A percentile compares a stretch with the other conserved stretches of the same genome.
phyloP scores from a whole-genome alignment of 2,113 vertebrate genomes.

The Reinhardtius hippoglossoides region DNA sequence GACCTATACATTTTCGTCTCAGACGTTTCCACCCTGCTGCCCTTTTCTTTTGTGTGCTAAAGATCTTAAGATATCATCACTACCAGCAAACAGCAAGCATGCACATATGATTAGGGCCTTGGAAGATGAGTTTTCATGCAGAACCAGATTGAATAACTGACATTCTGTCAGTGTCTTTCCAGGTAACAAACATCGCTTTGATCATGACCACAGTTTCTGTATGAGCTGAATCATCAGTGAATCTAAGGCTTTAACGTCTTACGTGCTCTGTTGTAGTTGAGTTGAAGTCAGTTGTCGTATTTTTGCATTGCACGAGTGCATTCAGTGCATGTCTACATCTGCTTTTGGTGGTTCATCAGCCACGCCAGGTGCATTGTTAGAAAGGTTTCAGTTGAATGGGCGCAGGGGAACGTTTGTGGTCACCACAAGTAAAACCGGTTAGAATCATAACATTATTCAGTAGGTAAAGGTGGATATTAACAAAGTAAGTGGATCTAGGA shows the following conservation, averaged over 20 bases:
- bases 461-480: background rate
- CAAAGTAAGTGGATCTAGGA: constrained; percentile 21
- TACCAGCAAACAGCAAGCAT: constrained; percentile 13
- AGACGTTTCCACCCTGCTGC: background rate
- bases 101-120: constrained; percentile 1
- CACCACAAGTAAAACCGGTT: too few relatives aligned
- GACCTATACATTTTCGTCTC: too few relatives aligned
- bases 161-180: constrained; percentile 36
- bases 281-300: background rate
- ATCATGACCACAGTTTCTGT: background rate
- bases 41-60: constrained; percentile 7
- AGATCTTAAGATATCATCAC: constrained; percentile 9
- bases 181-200: background rate
- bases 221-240: background rate
- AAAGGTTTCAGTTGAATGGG: too few relatives aligned
- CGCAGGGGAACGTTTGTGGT: too few relatives aligned
- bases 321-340: background rate
- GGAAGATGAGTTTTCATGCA: constrained; percentile 32
- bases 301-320: background rate
- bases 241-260: background rate
- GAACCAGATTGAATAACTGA: constrained; percentile 43
- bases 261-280: background rate
- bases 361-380: background rate
- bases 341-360: background rate
- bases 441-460: too few relatives aligned